Percentiles rank a stretch among this genome's conserved stretches.
Conservation (phyloP, 2,888 invertebrate species). For the Syritta pipiens region DNA sequence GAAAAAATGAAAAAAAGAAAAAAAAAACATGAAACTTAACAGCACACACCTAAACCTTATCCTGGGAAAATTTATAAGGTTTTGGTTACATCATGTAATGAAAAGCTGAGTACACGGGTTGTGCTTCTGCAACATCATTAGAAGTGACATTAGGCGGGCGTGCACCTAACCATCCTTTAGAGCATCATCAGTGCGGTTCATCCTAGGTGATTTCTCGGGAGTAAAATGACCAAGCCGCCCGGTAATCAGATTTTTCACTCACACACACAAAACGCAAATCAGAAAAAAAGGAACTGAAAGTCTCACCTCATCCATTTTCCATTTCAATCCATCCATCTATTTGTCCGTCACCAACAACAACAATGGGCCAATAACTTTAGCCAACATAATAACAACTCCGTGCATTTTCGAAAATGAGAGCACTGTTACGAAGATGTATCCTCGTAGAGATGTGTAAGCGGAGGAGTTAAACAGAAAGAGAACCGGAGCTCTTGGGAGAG, state of each 20-base stretch:
- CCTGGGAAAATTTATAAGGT: slow-evolving; percentile 64
- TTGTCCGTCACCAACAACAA: slow-evolving; percentile 32
- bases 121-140: slow-evolving; percentile 22
- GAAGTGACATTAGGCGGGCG: slow-evolving; percentile 12
- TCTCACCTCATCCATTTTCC: slow-evolving; percentile 49
- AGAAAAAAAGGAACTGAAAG: neutral
- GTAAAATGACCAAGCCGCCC: neutral
- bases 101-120: slow-evolving; percentile 52
- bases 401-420: slow-evolving; percentile 58
- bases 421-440: neutral
- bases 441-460: neutral
- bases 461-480: neutral
- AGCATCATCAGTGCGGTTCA: slow-evolving; percentile 13
- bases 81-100: slow-evolving; percentile 68
- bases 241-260: slow-evolving; percentile 33
- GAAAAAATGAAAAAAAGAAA: slow-evolving; percentile 3
- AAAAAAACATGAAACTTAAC: neutral
- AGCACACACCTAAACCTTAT: slow-evolving; percentile 42
- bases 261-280: slow-evolving; percentile 32
- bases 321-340: slow-evolving; percentile 27
- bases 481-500: slow-evolving; percentile 21
- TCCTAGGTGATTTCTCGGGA: neutral
- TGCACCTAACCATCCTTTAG: slow-evolving; percentile 42
- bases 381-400: slow-evolving; percentile 45
- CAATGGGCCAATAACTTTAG: slow-evolving; percentile 48